Percentiles rank a stretch among this genome's conserved stretches.
Evolutionary conservation across 2,888 invertebrate species (phyloP).

Genomic region (Leptogaster cylindrica): DNA sequence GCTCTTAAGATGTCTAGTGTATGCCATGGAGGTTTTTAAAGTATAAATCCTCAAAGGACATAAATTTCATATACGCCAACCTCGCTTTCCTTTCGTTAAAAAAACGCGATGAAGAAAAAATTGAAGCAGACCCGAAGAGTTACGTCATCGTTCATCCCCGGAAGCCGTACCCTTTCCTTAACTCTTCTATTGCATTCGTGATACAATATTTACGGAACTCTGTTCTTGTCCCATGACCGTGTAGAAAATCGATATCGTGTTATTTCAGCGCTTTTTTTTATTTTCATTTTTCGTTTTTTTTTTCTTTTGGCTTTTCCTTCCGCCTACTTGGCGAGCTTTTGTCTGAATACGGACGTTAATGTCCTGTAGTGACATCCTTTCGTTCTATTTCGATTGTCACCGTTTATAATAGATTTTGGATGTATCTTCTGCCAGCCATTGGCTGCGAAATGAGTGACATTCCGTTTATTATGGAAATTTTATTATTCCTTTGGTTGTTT

Average conservation of each 20-base stretch:
- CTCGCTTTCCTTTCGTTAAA: conserved; percentile 12
- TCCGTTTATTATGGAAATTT: conserved; percentile 44
- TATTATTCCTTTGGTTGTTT: conserved; percentile 31
- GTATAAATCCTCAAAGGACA: conserved; percentile 27
- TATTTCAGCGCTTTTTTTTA: conserved; percentile 16
- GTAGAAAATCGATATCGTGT: conserved; percentile 41
- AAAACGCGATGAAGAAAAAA: neutral
- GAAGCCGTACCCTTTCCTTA: conserved; percentile 32
- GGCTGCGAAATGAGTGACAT: conserved; percentile 42
- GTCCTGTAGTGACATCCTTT: conserved; percentile 36
- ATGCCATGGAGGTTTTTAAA: conserved; percentile 22
- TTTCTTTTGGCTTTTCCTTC: conserved; percentile 39
- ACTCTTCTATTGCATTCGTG: conserved; percentile 39
- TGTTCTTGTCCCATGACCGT: conserved; percentile 42
- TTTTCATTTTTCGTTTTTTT: conserved; percentile 26
- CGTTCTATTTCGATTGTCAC: conserved; percentile 20
- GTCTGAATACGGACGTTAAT: conserved; percentile 37
- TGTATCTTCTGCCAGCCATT: conserved; percentile 22
- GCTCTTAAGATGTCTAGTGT: conserved; percentile 35
- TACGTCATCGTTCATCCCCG: conserved; percentile 30
- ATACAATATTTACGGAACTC: conserved; percentile 37
- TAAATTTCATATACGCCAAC: conserved; percentile 25
- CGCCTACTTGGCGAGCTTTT: conserved; percentile 36
- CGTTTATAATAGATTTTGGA: conserved; percentile 38
- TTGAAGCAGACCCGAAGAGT: conserved; percentile 10